Evolutionary conservation across 2,888 invertebrate genomes (phyloP).

Genomic region (Polia nebulosa): DNA sequence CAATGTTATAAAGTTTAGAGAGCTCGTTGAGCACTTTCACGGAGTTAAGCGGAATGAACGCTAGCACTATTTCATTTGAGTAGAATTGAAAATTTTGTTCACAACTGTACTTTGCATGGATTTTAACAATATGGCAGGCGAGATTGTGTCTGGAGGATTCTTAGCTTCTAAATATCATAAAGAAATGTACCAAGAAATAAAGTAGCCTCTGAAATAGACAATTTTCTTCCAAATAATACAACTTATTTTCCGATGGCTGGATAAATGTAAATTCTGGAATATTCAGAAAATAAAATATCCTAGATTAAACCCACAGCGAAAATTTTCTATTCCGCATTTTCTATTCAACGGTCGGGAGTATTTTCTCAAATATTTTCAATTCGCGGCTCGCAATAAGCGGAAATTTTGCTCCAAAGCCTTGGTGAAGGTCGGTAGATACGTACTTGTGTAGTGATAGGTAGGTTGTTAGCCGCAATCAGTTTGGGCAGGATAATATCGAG

Average conservation of each 20-base stretch:
- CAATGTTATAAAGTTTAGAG: slow-evolving; percentile 79
- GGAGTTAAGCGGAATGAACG: slow-evolving; percentile 76
- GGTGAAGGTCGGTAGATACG: slow-evolving; percentile 6
- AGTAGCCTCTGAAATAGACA: not conserved
- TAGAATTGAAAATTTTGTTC: slow-evolving; percentile 76
- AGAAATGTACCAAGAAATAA: not conserved
- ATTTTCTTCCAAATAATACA: slow-evolving; percentile 4
- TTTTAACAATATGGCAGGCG: slow-evolving; percentile 27
- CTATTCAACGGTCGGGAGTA: slow-evolving; percentile 38
- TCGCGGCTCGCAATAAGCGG: slow-evolving; percentile 47
- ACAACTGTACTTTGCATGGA: slow-evolving; percentile 35
- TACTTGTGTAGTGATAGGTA: slow-evolving; percentile 11
- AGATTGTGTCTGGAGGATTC: too few relatives aligned
- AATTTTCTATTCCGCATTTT: slow-evolving; percentile 40
- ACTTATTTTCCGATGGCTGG: slow-evolving; percentile 18
- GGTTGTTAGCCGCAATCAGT: slow-evolving; percentile 63
- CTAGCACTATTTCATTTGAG: slow-evolving; percentile 78
- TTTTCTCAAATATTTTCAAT: slow-evolving; percentile 56
- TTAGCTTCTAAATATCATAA: not conserved
- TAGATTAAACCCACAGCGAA: slow-evolving; percentile 31
- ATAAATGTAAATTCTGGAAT: slow-evolving; percentile 32
- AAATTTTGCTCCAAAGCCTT: slow-evolving; percentile 36
- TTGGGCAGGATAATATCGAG: slow-evolving; percentile 72
- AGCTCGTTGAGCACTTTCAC: slow-evolving; percentile 73
- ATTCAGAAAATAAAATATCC: slow-evolving; percentile 34